Base-by-base conservation (phyloP, 2,888 invertebrate genomes). In the Agonopterix subpropinquella region DNA sequence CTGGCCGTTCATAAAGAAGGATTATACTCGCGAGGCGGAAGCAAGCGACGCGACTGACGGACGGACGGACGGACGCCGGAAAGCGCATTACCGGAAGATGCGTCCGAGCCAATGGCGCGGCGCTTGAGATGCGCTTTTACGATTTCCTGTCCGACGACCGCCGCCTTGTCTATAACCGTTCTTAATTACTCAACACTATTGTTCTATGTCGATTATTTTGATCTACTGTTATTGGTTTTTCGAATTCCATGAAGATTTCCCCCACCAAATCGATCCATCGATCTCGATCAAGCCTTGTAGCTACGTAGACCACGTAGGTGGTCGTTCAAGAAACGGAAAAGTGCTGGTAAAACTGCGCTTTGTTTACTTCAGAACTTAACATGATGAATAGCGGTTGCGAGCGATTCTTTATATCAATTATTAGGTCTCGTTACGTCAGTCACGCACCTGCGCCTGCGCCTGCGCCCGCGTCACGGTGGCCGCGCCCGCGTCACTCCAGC, bases 41-140 rank as follows among this genome's bases (percentile, higher is more conserved):
- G 78, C 69, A 66, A 69, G 68, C 65, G 61, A 61, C 64, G 62
- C 64, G 62, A 65, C 53, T 51, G 66, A 60, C 65, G 72, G n/a
- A n/a, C n/a, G n/a, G n/a, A n/a, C n/a, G n/a, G n/a, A 65, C 53
- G 52, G 66, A 60, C 65, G 72, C 75, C 80, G 80, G 81, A 80
- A 80, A 79, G 66, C 77, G 68, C 69, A 62, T 64, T 67, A 70
- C 81, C 83, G 84, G 84, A 86, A 83, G 86, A 83, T 77, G 80
- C 70, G 75, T 74, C 59, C 65, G 72, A n/a, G 42, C 42, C 10
- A 61, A 56, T 65, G 68, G 62, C 69, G 76, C 73, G 68, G 62
- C 69, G 76, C 73, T 83, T 79, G 78, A 79, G 77, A 80, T 83
- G 83, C 74, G 80, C 80, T 79, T 85, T 87, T 85, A 87, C 77